Percentiles rank a stretch among this genome's conserved stretches.
These are phyloP conservation scores for Auanema sp. DNA, from an alignment of 2,888 invertebrate genomes.

Conservation along the genomic window DNA sequence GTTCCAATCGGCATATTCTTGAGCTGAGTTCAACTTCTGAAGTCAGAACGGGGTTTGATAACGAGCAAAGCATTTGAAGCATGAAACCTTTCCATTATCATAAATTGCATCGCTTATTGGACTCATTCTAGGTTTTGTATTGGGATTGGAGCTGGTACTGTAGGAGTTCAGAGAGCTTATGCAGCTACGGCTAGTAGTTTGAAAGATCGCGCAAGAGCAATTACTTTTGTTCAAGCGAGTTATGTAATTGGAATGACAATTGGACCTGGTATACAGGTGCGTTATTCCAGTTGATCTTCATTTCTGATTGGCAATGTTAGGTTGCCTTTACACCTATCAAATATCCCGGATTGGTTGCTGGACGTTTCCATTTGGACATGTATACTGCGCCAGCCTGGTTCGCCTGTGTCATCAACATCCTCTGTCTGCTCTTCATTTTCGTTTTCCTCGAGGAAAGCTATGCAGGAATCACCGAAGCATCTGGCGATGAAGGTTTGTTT, in stretches of 20 bases:
- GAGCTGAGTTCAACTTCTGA: no score
- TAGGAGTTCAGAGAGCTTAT: constrained; percentile 43
- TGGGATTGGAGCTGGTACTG: constrained; percentile 40
- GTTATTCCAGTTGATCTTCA: not conserved
- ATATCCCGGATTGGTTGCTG: constrained; percentile 33
- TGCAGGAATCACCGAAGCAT: constrained; percentile 31
- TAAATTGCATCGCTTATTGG: no score
- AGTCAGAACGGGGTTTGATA: no score
- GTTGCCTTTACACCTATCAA: constrained; percentile 49
- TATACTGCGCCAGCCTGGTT: constrained; percentile 53
- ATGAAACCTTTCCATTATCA: no score
- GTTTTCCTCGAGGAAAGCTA: constrained; percentile 39
- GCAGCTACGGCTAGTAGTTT: constrained; percentile 39
- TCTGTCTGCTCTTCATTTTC: constrained; percentile 39
- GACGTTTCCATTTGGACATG: constrained; percentile 41
- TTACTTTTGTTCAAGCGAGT: constrained; percentile 41
- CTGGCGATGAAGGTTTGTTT: constrained; percentile 24
- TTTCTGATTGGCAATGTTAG: constrained; percentile 22
- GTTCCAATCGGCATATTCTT: no score
- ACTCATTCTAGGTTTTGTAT: constrained; percentile 22
- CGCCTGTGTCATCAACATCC: constrained; percentile 39
- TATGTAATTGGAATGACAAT: constrained; percentile 46
- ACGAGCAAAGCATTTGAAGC: no score
- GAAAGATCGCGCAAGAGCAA: constrained; percentile 38
- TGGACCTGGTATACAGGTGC: constrained; percentile 45